phyloP scores from a whole-genome alignment of 2,888 invertebrate species.

The Ornithoptera alexandrae region DNA sequence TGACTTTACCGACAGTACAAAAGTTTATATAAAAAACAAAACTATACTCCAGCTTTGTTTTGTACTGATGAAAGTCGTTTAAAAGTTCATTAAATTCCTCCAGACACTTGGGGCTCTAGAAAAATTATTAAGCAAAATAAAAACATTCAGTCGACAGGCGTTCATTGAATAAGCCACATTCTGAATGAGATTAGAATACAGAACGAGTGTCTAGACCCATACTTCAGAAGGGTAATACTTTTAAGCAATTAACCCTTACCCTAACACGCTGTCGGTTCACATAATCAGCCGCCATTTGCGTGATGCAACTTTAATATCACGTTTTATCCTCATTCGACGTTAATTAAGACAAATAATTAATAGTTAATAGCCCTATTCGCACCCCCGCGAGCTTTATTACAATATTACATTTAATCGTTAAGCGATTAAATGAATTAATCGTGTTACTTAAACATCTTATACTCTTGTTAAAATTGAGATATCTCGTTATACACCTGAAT shows the following conservation, averaged over 20 bases:
- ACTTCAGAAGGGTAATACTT: constrained; percentile 48
- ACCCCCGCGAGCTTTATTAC: constrained; percentile 10
- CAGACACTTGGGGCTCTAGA: too few relatives aligned
- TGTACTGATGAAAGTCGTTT: too few relatives aligned
- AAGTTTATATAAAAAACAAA: too few relatives aligned
- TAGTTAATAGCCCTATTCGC: constrained; percentile 12
- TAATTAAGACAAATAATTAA: constrained; percentile 20
- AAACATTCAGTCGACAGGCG: constrained; percentile 1
- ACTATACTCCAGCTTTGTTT: too few relatives aligned
- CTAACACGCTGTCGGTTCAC: constrained; percentile 29
- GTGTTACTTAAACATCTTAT: too few relatives aligned
- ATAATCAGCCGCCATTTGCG: constrained; percentile 29
- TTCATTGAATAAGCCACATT: constrained; percentile 31
- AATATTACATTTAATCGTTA: constrained; percentile 5
- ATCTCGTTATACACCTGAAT: too few relatives aligned
- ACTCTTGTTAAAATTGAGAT: too few relatives aligned
- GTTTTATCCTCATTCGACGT: constrained; percentile 7
- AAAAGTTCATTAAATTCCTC: too few relatives aligned
- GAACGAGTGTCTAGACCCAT: constrained; percentile 60
- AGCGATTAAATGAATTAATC: too few relatives aligned
- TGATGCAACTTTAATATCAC: constrained; percentile 37
- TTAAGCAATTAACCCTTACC: constrained; percentile 44
- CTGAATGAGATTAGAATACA: constrained; percentile 51
- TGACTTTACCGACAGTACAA: too few relatives aligned
- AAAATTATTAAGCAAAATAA: constrained; percentile 1